Percentiles rank a stretch among this genome's conserved stretches.
Conservation (phyloP, 2,797 vertebrate species). For the Pelochelys cantorii region DNA sequence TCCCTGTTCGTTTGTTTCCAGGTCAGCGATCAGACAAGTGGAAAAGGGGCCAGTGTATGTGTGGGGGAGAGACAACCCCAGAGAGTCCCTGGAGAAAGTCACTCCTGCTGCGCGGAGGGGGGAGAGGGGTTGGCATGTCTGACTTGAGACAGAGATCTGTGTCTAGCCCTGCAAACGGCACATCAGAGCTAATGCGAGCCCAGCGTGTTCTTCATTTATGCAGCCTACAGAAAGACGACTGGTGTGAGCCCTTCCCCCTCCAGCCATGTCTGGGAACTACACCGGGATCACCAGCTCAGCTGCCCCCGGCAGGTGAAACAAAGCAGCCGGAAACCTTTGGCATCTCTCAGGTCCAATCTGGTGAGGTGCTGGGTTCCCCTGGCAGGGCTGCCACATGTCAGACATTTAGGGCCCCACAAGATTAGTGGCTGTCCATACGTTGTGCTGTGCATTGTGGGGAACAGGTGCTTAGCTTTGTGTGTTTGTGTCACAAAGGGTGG, state of each 20-base stretch:
- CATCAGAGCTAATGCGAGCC: neutral
- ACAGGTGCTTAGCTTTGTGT: neutral
- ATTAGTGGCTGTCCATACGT: neutral
- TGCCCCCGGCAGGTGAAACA: slow-evolving; percentile 17
- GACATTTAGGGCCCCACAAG: slow-evolving; percentile 3
- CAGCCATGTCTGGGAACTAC: neutral
- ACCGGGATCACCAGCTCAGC: slow-evolving; percentile 33
- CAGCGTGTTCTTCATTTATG: neutral
- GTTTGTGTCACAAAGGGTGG: neutral
- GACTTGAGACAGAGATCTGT: neutral
- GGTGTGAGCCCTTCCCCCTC: neutral
- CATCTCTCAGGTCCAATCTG: slow-evolving; percentile 33
- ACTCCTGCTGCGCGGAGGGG: neutral
- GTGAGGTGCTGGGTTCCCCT: neutral
- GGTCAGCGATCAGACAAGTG: neutral
- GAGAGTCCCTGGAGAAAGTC: neutral
- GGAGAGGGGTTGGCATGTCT: neutral
- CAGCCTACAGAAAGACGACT: neutral
- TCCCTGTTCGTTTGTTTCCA: slow-evolving; percentile 33
- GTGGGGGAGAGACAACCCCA: neutral
- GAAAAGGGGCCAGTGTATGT: neutral
- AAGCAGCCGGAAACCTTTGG: slow-evolving; percentile 23
- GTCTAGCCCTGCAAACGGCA: neutral
- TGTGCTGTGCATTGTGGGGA: neutral
- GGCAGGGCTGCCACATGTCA: neutral